A percentile compares a stretch with the other conserved stretches of the same genome.
Conservation (phyloP, 2,797 vertebrate species). For the Xiphorhynchus erythropygius region DNA sequence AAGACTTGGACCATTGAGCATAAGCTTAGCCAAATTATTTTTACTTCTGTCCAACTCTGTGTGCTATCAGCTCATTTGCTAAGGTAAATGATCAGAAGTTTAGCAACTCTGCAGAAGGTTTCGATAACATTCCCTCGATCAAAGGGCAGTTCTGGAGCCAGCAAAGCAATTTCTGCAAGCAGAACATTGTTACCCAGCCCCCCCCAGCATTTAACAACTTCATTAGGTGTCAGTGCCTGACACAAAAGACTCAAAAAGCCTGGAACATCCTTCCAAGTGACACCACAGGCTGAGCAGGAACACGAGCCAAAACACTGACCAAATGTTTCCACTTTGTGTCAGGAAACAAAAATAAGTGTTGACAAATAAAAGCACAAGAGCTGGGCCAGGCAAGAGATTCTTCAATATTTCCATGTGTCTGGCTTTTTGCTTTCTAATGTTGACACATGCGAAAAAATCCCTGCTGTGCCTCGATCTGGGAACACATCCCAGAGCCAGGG, state of each 20-base stretch:
- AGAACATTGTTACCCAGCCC: not conserved
- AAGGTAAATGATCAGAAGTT: not conserved
- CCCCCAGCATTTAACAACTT: not conserved
- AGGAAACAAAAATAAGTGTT: constrained; percentile 38
- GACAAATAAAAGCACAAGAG: constrained; percentile 30
- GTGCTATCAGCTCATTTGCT: not conserved
- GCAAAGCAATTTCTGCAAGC: not conserved
- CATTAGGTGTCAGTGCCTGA: not conserved
- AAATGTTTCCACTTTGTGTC: not conserved
- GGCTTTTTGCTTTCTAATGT: constrained; percentile 30
- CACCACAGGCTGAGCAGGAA: not conserved
- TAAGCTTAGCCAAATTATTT: constrained; percentile 26
- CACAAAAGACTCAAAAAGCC: not conserved
- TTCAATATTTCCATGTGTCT: not conserved
- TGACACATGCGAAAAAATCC: not conserved
- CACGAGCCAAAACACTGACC: not conserved
- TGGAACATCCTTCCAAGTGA: not conserved
- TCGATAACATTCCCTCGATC: not conserved
- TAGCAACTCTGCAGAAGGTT: not conserved
- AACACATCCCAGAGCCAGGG: constrained; percentile 10
- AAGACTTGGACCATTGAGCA: not conserved
- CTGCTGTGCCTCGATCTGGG: constrained; percentile 43
- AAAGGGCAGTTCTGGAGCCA: not conserved
- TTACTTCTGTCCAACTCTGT: not conserved
- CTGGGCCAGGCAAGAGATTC: not conserved